Base-by-base conservation (phyloP, 2,797 vertebrate genomes). In the Discoglossus pictus region DNA sequence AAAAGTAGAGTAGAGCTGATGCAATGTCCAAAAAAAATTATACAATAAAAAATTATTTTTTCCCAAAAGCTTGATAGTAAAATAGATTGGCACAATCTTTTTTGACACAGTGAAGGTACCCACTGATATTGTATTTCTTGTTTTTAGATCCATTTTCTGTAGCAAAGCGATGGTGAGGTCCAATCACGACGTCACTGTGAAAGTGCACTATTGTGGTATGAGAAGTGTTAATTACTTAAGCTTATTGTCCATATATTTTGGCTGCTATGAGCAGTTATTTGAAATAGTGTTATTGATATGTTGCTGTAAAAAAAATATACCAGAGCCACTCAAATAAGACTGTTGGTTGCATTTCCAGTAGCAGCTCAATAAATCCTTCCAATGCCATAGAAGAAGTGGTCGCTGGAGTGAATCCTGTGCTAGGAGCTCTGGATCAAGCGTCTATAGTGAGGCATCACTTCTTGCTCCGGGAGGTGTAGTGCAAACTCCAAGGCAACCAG, bases 391-490 rank as follows among this genome's bases (percentile, higher is more conserved):
- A 38, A 35, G 73, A 16, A 77, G 70, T 15, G 27, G 82, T 79
- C 82, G 81, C 77, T 5, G 77, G 82, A 38, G 82, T 80, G 72
- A 75, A 84, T 87, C 92, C 81, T 74, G 83, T 35, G 95, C 92
- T 99, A 98, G 91, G 94, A 96, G 74, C 87, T 90, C 86, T 98
- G 97, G 73, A 95, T 84, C 79, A 99, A 80, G 64, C 97, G 95
- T 93, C 97, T 94, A 85, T 97, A 99, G 85, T 99, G 97, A 0
- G 97, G 97, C 95, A 99, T 94, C 84, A 99, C 89, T 76, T 99
- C 97, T 0, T 98, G 92, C 72, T 99, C 97, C 0, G 95, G 95
- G 31, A 99, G 90, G 75, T 99, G 97, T 53, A 99, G 92, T 62
- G 96, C 97, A 75, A 99, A 99, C 82, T 99, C 97, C 79, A 99